A percentile compares a stretch with the other conserved stretches of the same genome.
Conservation (phyloP, 2,797 vertebrate genomes). For the Spinus olivaceus region DNA sequence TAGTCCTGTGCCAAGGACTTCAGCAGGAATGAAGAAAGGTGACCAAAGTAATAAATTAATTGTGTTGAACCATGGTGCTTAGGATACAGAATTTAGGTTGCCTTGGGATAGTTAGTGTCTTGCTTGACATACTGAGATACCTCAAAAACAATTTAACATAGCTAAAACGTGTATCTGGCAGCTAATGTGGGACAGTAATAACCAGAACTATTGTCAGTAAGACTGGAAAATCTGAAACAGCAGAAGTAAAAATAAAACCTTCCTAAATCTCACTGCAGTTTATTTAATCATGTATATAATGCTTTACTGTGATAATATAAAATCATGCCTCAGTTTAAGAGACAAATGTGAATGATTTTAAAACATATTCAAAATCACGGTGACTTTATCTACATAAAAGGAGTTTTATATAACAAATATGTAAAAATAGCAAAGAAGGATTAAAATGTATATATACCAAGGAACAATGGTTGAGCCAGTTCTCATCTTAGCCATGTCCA, state of each 20-base stretch:
- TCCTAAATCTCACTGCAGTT: neutral
- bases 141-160: neutral
- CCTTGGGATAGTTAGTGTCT: neutral
- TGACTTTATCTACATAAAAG: neutral
- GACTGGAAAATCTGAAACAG: neutral
- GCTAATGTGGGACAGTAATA: neutral
- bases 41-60: slow-evolving; percentile 18
- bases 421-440: neutral
- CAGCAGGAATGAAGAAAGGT: neutral
- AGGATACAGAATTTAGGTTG: neutral
- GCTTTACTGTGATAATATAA: neutral
- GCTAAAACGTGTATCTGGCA: neutral
- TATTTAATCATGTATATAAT: neutral
- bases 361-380: neutral
- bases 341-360: neutral
- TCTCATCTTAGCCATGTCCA: neutral
- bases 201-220: neutral
- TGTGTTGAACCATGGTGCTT: neutral
- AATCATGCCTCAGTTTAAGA: neutral
- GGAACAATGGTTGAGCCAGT: neutral
- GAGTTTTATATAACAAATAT: neutral
- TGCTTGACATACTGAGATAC: neutral
- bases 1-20: neutral
- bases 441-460: neutral
- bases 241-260: neutral